Evolutionary conservation across 2,797 vertebrate species (phyloP), one percentile per base, ranked within the genome.

Genomic region (Molossus molossus): DNA sequence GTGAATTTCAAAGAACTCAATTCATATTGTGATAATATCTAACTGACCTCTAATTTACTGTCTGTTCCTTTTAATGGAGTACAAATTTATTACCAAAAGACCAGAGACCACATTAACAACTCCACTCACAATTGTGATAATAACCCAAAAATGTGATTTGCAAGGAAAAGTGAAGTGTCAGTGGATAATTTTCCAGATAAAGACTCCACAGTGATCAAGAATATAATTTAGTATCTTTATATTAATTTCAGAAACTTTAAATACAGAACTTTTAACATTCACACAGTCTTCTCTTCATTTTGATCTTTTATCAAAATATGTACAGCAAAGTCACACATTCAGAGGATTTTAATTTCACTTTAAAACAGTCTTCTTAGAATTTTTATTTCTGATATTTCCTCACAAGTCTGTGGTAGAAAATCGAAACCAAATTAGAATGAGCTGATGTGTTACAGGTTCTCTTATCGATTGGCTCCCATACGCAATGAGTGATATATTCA

Each of bases 181-280:
- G 3, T 81, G 37, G 50, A 21, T 37, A 90, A 67, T 62, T 25
- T 75, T 21, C 29, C 64, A 50, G 57, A 40, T 60, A 90, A 73
- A 57, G 80, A 64, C 50, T 65, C 45, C 27, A 90, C 9, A 58
- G 33, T 80, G 53, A 89, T 91, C 62, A 64, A 55, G 40, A 58
- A 9, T 72, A 0, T 64, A 75, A 77, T 84, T 94, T 77, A 73
- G 0, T 50, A 85, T 48, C 48, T 90, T 94, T 27, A 86, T 67
- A 84, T 91, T 82, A 89, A 83, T 91, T 75, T 95, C 37, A 94
- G 50, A 4, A 83, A 91, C 69, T 82, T 13, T 65, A 90, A 85
- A 77, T 65, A 60, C 17, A 90, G n/a, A 89, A 60, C 10, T 76
- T 87, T 90, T 85, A 94, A 87, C 21, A 83, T 57, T 96, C 86